These are phyloP conservation scores for Rhogogaster chlorosoma DNA, from an alignment of 2,888 invertebrate genomes.

Conservation along the genomic window DNA sequence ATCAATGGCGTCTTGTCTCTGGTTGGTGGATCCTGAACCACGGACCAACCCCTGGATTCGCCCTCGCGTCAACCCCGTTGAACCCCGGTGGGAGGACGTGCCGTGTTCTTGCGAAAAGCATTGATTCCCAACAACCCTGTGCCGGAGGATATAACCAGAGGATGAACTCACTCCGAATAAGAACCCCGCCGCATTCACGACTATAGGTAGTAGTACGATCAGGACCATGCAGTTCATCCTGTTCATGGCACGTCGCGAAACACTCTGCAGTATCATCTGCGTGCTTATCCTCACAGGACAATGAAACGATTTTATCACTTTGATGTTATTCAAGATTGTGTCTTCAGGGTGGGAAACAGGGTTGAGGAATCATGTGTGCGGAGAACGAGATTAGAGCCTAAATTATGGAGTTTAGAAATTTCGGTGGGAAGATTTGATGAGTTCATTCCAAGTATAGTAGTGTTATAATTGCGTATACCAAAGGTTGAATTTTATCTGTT, in stretches of 20 bases:
- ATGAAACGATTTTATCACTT: not conserved
- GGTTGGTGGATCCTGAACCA: conserved; percentile 74
- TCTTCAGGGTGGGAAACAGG: not conserved
- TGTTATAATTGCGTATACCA: not conserved
- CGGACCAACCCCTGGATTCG: conserved; percentile 49
- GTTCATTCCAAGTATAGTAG: not conserved
- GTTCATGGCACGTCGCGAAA: not conserved
- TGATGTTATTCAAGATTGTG: not conserved
- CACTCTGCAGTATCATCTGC: not conserved
- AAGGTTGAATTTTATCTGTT: not conserved
- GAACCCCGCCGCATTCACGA: not conserved
- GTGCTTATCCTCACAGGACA: not conserved
- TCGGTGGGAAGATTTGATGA: not conserved
- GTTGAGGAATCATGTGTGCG: not conserved
- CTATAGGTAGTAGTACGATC: not conserved
- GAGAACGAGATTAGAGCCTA: not conserved
- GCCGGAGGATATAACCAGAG: conserved; percentile 43
- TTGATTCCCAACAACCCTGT: conserved; percentile 77
- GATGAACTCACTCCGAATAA: not conserved
- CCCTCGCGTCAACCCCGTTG: conserved; percentile 40
- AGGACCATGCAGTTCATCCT: not conserved
- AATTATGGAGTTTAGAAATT: not conserved
- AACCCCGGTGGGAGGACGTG: conserved; percentile 17
- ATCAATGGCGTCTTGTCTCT: conserved; percentile 77
- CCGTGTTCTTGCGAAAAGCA: conserved; percentile 74